Percentiles rank a stretch among this genome's conserved stretches.
These are phyloP conservation scores for Tortrix viridana DNA, from an alignment of 2,888 invertebrate genomes.

Conservation along the genomic window DNA sequence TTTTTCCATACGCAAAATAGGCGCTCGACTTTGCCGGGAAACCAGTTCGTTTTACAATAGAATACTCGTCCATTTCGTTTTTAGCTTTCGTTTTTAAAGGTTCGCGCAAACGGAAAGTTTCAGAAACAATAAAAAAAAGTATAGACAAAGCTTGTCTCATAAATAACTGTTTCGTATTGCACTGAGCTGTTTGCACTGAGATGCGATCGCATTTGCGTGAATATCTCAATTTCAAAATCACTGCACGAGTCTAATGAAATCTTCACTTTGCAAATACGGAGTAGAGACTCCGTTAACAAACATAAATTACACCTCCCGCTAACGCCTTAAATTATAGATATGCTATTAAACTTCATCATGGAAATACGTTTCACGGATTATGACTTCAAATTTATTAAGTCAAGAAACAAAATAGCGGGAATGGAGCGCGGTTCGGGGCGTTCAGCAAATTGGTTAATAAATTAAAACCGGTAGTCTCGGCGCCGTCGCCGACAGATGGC, in stretches of 20 bases:
- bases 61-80: too few species aligned
- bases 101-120: too few species aligned
- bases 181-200: too few species aligned
- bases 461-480: constrained; percentile 81
- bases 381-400: constrained; percentile 77
- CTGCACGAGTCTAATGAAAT: constrained; percentile 22
- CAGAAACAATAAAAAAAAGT: too few species aligned
- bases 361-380: constrained; percentile 70
- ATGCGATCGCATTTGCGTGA: too few species aligned
- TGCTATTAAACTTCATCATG: constrained; percentile 58
- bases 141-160: too few species aligned
- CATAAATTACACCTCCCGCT: constrained; percentile 28
- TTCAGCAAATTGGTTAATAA: constrained; percentile 83
- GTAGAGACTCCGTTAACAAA: constrained; percentile 30
- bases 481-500: constrained; percentile 81
- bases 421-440: constrained; percentile 71
- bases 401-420: constrained; percentile 77
- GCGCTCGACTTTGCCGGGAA: too few species aligned
- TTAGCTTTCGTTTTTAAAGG: too few species aligned
- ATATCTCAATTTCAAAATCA: constrained; percentile 12
- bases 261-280: constrained; percentile 24
- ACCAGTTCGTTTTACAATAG: too few species aligned
- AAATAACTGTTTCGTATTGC: too few species aligned
- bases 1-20: too few species aligned
- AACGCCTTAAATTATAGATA: constrained; percentile 46